Base-by-base conservation (phyloP, 2,113 vertebrate genomes). In the Balaenoptera acutorostrata region DNA sequence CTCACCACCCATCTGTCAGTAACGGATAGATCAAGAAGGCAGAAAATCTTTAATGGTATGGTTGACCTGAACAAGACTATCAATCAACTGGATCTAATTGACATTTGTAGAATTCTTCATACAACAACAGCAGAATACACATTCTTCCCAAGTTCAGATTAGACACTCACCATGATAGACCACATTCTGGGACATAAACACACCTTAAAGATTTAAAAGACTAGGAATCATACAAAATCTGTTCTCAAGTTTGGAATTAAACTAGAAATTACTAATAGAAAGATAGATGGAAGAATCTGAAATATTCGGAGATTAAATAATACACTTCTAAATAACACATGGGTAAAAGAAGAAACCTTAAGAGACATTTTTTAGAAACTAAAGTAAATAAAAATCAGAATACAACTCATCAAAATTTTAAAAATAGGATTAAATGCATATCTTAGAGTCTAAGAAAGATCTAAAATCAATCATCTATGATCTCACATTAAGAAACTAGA, bases 131-230 rank as follows among this genome's bases (percentile, higher is more conserved):
- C 44, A 21, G 31, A 36, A 25, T 1, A 0, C 27, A 33, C 8
- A 29, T 10, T 46, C 74, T 9, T 21, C 59, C n/a, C 66, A 14
- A 10, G 52, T 33, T 52, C 68, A 49, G 77, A 0, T 10, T 4
- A 20, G 17, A 2, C 3, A 2, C 0, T 3, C 4, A 0, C 83
- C 49, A 2, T 1, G 0, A 13, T 2, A 7, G 15, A 4, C 31
- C 33, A 3, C 61, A 1, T 12, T 4, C 25, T 5, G 41, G 44
- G n/a, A n/a, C 90, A 17, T 2, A 33, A 33, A 39, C 5, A 17
- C 52, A 6, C 10, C n/a, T 71, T 11, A 9, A 17, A 7, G 23
- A 17, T 8, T 1, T 4, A 6, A 46, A 69, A 33, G 3, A 20
- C 20, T 2, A 25, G 5, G 61, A 63, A 29, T 41, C 41, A 12